A percentile compares a stretch with the other conserved stretches of the same genome.
These are phyloP conservation scores for Chondrosia reniformis DNA, from an alignment of 37 sponge, comb jelly and placozoan species.

Conservation along the genomic window DNA sequence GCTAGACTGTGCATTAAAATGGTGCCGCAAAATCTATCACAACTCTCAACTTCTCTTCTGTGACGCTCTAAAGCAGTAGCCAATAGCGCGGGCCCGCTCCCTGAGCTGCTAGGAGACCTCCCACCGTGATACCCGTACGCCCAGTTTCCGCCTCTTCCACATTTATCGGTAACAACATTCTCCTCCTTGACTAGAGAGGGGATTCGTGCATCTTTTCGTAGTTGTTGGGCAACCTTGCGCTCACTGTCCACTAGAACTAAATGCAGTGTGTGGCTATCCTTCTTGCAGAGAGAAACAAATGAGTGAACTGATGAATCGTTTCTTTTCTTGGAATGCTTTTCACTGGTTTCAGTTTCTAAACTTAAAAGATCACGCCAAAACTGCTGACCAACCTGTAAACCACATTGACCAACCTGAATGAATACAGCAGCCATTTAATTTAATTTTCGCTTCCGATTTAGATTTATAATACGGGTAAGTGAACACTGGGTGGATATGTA, in stretches of 20 bases:
- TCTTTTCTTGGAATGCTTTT: no score
- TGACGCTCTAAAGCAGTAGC: slow-evolving; percentile 32
- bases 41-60: slow-evolving; percentile 61
- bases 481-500: not conserved
- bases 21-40: slow-evolving; percentile 55
- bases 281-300: not conserved
- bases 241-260: slow-evolving; percentile 64
- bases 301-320: not conserved
- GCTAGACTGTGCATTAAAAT: slow-evolving; percentile 75
- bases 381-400: slow-evolving; percentile 58
- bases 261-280: slow-evolving; percentile 40
- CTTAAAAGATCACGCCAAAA: slow-evolving; percentile 48
- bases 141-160: slow-evolving; percentile 89
- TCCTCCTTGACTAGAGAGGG: slow-evolving; percentile 4
- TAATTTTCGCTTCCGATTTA: not conserved
- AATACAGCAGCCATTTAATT: slow-evolving; percentile 58
- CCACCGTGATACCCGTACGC: slow-evolving; percentile 60
- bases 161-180: slow-evolving; percentile 23
- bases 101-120: not conserved
- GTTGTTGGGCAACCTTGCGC: slow-evolving; percentile 26
- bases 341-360: not conserved
- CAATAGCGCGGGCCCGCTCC: slow-evolving; percentile 4
- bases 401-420: slow-evolving; percentile 79
- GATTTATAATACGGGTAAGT: no score
- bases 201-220: not conserved